phyloP scores from a whole-genome alignment of 2,113 vertebrate species.

The Gallinago undulata region DNA sequence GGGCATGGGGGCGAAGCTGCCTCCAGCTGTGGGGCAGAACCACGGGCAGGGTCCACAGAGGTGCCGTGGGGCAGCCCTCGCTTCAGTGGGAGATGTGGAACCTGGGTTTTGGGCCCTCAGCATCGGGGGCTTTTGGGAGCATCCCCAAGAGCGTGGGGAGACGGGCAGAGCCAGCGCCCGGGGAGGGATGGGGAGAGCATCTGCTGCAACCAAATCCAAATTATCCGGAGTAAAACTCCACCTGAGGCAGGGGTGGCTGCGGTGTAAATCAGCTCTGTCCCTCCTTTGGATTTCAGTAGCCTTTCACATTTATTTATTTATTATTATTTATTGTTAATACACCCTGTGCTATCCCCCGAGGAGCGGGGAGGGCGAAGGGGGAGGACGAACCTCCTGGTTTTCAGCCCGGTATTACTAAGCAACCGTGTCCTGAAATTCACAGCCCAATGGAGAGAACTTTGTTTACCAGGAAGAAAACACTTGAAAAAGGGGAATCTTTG shows the following conservation, averaged over 20 bases:
- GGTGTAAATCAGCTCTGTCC: neutral
- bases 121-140: rapidly evolving
- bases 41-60: rapidly evolving
- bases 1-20: rapidly evolving
- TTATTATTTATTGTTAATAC: neutral
- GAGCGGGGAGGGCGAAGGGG: neutral
- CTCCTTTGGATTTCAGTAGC: neutral
- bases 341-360: neutral
- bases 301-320: neutral
- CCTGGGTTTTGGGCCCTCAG: rapidly evolving
- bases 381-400: slow-evolving; percentile 1
- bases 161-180: rapidly evolving
- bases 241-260: rapidly evolving
- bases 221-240: rapidly evolving
- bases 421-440: slow-evolving; percentile 72
- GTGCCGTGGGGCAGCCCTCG: neutral
- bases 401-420: slow-evolving; percentile 68
- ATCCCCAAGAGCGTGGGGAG: neutral
- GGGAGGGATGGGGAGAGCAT: neutral
- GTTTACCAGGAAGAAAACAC: slow-evolving; percentile 81
- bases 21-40: neutral
- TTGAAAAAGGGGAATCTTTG: slow-evolving; percentile 78
- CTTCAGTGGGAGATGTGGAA: rapidly evolving
- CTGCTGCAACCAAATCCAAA: rapidly evolving
- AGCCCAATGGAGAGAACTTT: slow-evolving; percentile 64